Conservation (phyloP, 2,113 vertebrate genomes). For the Pachyramphus minor region DNA sequence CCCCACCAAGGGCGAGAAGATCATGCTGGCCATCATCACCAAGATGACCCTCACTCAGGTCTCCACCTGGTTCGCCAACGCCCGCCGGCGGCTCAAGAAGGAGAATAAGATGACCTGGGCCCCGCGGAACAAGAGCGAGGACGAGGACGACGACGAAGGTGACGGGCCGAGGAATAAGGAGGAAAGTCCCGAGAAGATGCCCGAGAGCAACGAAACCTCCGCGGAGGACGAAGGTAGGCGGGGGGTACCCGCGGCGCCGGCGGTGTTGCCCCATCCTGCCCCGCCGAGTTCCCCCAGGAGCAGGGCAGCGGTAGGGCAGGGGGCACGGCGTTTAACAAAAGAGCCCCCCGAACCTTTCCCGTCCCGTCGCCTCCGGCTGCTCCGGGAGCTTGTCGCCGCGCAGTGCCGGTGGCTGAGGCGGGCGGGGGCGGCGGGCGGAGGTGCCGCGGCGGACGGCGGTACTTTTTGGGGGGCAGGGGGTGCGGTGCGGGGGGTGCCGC, state of each 20-base stretch:
- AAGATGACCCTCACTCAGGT: slow-evolving; percentile 96
- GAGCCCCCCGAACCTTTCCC: not conserved
- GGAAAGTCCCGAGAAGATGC: slow-evolving; percentile 80
- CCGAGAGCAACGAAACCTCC: slow-evolving; percentile 87
- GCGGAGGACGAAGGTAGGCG: slow-evolving; percentile 93
- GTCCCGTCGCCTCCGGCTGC: not conserved
- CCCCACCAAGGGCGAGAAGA: slow-evolving; percentile 94
- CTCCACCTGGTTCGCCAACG: slow-evolving; percentile 94
- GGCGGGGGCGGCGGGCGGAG: not conserved
- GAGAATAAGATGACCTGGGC: slow-evolving; percentile 95
- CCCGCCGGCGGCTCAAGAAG: slow-evolving; percentile 89
- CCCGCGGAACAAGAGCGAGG: slow-evolving; percentile 91
- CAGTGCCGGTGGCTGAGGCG: not conserved
- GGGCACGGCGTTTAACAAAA: not conserved
- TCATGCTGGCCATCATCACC: slow-evolving; percentile 96
- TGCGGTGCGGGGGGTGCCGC: not conserved
- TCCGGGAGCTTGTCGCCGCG: not conserved
- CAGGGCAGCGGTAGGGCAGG: not conserved
- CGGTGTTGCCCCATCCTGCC: not conserved
- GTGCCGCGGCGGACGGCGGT: too few species aligned
- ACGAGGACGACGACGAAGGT: slow-evolving; percentile 93
- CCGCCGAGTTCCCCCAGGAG: not conserved
- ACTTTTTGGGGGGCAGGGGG: not conserved
- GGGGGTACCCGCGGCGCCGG: not conserved
- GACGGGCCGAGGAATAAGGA: slow-evolving; percentile 79